Base-by-base conservation (phyloP, 2,888 invertebrate species). In the Helicoverpa assulta region DNA sequence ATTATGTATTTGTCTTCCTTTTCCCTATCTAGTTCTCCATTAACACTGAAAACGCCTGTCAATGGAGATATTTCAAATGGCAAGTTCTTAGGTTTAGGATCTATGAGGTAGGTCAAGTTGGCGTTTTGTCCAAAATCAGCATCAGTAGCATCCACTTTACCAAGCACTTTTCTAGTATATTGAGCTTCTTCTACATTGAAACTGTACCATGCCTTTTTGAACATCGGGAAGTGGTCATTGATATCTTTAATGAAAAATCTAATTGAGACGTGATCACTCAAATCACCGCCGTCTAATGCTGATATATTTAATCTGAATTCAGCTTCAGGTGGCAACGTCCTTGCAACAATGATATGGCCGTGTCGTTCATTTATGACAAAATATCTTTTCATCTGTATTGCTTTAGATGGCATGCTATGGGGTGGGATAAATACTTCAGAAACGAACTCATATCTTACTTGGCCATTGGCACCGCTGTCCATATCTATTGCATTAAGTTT, bases 161-260 rank as follows among this genome's bases (percentile, higher is more conserved):
- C 98, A 52, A 99, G 92, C 5, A 97, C 96, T 76, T 96, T 96
- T 78, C 97, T 96, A 0, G 96, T 96, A 86, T 98, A 98, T 29
- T 96, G 96, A 0, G 98, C 98, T 93, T 99, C 99, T 62, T 97
- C 96, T 0, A 98, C 96, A 84, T 98, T 97, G 80, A 98, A 98
- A 61, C 96, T 97, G 87, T 98, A 98, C 97, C 97, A 98, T 0
- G 98, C 97, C 81, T 98, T 98, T 80, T 97, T 97, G 79, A 98
- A 98, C 76, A 97, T 96, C 0, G 98, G 98, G 6, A 97, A 97
- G 88, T 98, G 98, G 83, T 98, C 97, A 89, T 98, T 98, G 0
- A 98, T 96, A 85, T 98, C 98, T 84, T 96, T 96, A 0, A 98
- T 96, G 59, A 96, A 96, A n/a, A 98, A 96, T 80, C 97, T 96